Conservation (phyloP, 53 echinoderm and acorn worm species). For the Patiria pectinifera region DNA sequence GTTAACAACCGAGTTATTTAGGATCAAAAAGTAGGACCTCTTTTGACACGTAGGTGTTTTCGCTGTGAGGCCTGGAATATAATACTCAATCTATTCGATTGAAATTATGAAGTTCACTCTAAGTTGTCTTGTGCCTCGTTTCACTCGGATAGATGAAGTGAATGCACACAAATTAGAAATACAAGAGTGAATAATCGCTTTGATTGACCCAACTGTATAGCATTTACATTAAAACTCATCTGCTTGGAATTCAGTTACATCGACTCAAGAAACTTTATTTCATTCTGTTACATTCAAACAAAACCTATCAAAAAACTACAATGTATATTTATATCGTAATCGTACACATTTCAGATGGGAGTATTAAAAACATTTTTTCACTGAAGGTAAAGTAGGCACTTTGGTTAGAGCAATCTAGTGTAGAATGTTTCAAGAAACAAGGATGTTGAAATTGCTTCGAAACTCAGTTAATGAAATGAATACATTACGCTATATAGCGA, state of each 20-base stretch:
- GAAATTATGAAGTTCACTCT: too few species aligned
- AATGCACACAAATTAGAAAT: too few species aligned
- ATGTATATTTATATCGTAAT: neutral
- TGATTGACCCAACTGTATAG: too few species aligned
- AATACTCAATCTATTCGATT: too few species aligned
- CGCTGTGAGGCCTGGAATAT: too few species aligned
- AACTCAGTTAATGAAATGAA: neutral
- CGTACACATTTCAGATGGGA: conserved; percentile 12
- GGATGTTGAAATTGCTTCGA: neutral
- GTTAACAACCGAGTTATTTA: too few species aligned
- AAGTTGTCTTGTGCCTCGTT: too few species aligned
- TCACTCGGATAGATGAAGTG: too few species aligned
- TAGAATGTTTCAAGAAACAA: neutral
- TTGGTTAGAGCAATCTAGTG: neutral
- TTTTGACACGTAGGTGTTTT: too few species aligned
- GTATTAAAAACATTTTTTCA: neutral
- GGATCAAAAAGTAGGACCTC: too few species aligned
- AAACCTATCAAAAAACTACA: conserved; percentile 5
- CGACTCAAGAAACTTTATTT: neutral
- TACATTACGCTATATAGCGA: neutral
- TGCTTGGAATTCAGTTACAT: neutral
- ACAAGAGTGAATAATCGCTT: too few species aligned
- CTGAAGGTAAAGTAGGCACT: neutral
- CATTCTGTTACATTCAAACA: neutral
- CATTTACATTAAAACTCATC: too few species aligned